Evolutionary conservation across 2,797 vertebrate species (phyloP).

Genomic region (Silurus aristotelis): DNA sequence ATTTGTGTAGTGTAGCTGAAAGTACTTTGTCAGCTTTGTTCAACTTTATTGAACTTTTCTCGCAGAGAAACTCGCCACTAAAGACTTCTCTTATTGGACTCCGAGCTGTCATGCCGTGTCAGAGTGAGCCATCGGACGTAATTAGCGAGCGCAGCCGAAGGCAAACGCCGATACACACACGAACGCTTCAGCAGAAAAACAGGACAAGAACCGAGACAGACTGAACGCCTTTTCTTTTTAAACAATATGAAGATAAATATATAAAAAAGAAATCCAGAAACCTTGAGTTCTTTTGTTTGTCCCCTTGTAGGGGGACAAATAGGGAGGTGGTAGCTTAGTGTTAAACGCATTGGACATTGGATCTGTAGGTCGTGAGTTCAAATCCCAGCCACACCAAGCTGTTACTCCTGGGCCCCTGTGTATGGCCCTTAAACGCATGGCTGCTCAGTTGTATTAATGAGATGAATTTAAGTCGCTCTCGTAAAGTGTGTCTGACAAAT

Average conservation of each 20-base stretch:
- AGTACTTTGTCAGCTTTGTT: slow-evolving; percentile 25
- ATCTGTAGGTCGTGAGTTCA: too few species aligned
- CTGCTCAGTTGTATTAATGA: too few species aligned
- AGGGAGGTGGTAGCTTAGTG: too few species aligned
- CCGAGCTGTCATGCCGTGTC: slow-evolving; percentile 38
- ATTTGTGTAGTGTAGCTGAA: slow-evolving; percentile 8
- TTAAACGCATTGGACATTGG: too few species aligned
- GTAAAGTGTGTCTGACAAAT: too few species aligned
- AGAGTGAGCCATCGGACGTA: slow-evolving; percentile 24
- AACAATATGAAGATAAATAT: neutral
- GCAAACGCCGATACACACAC: slow-evolving; percentile 10
- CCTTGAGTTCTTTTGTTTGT: too few species aligned
- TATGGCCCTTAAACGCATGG: too few species aligned
- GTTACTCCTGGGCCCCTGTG: too few species aligned
- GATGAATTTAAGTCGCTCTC: too few species aligned
- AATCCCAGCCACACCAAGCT: too few species aligned
- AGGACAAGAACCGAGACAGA: slow-evolving; percentile 21
- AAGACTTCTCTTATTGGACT: slow-evolving; percentile 35
- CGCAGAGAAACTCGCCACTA: neutral
- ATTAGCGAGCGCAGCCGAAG: slow-evolving; percentile 24
- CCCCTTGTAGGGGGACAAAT: too few species aligned
- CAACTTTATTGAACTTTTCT: neutral
- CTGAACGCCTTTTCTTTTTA: neutral
- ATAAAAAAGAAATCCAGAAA: slow-evolving; percentile 5
- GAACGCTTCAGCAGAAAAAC: slow-evolving; percentile 1